A percentile compares a stretch with the other conserved stretches of the same genome.
phyloP scores from a whole-genome alignment of 2,113 vertebrate species.

The Zosterops borbonicus region DNA sequence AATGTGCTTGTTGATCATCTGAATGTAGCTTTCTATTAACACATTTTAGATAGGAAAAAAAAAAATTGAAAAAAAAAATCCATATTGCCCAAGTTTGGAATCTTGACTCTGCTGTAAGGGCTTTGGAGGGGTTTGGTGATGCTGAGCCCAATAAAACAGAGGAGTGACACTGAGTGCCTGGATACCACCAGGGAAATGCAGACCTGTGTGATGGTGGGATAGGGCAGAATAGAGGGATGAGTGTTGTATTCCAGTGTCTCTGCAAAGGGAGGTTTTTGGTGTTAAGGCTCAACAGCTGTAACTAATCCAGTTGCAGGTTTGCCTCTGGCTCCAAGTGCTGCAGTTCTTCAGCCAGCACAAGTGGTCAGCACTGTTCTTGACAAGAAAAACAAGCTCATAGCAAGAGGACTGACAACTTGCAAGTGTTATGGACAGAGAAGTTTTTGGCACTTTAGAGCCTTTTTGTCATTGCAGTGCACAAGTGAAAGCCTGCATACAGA shows the following conservation, averaged over 20 bases:
- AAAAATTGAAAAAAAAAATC: too few relatives aligned
- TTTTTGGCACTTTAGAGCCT: not conserved
- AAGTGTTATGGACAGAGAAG: not conserved
- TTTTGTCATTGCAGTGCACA: not conserved
- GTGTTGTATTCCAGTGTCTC: not conserved
- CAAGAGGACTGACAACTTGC: not conserved
- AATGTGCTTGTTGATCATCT: not conserved
- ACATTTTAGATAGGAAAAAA: not conserved
- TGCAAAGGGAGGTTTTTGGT: not conserved
- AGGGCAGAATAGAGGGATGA: rapidly evolving
- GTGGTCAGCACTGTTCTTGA: not conserved
- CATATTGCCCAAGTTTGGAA: not conserved
- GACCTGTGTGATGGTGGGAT: rapidly evolving
- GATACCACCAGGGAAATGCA: not conserved
- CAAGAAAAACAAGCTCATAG: not conserved
- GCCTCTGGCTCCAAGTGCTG: not conserved
- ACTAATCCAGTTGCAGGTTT: not conserved
- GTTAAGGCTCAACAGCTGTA: not conserved
- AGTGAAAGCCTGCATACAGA: not conserved
- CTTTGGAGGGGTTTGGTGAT: not conserved
- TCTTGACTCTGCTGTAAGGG: not conserved
- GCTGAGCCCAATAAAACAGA: not conserved
- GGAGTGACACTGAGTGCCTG: not conserved
- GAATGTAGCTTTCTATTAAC: not conserved
- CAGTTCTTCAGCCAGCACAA: not conserved